Base-by-base conservation (phyloP, 2,113 vertebrate genomes). In the Eonycteris spelaea region DNA sequence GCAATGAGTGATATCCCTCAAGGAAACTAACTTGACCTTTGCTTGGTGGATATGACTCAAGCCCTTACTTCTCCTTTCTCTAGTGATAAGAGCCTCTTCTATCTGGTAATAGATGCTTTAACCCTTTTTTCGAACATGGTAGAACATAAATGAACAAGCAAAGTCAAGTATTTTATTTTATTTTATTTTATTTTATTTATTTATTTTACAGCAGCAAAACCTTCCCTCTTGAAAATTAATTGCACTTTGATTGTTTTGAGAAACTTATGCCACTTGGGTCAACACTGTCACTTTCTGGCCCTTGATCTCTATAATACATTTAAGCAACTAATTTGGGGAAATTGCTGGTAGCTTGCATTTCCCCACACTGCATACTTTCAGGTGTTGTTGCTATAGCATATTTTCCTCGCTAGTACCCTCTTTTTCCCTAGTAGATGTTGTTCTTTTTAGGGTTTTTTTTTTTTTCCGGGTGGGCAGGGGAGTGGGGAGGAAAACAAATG, bases 101-200 rank as follows among this genome's bases (percentile, higher is more conserved):
- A 16, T 84, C 85, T 92, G 85, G 24, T 78, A 53, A 85, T 88
- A 92, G 61, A 22, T 77, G 22, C 67, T 88, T 92, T 97, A 77
- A 91, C 96, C 80, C 80, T 91, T 77, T 92, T 68, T 82, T 51
- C 77, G 89, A 89, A 73, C 26, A 63, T 86, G 45, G 38, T 77
- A 86, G 71, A 85, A 30, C 65, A 43, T 30, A 87, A 90, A 89
- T 45, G 91, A 91, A 96, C 78, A 86, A 86, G 63, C 65, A 94
- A 77, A 86, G 18, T 67, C 2, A 26, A 82, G 55, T 89, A 83
- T 77, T 87, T 95, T 5, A 83, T 43, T 43, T 43, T 43, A 1
- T 53, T 88, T 86, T 89, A 83, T 77, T 87, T 95, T 5, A 83
- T 43, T 43, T 43, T 43, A 1, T 53, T 88, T 86, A n/a, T n/a